Base-by-base conservation (phyloP, 1,140 invertebrate species). In the Lamellibrachia luymesi region DNA sequence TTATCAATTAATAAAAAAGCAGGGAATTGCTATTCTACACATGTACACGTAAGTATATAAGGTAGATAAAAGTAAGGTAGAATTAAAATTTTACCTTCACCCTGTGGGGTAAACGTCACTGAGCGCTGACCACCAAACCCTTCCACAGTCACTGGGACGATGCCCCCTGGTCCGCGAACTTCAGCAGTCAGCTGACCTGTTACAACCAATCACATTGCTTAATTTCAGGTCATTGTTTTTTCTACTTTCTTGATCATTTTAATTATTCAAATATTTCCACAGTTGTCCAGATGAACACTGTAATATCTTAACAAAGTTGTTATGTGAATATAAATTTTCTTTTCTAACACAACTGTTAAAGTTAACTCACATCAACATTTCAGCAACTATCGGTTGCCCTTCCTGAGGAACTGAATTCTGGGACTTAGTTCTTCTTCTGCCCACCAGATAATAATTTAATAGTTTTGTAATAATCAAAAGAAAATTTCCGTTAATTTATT, bases 101-200 rank as follows among this genome's bases (percentile, higher is more conserved):
- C 64, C 64, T 80, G 64, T 80, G 64, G 64, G 64, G 64, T 80
- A 80, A 80, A 80, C 13, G 25, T 80, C 64, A 80, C 64, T 80
- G 64, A 80, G 25, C 17, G 64, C 64, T 10, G 64, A 10, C 64
- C 64, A 94, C 95, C 94, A 94, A 94, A 94, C 91, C 94, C 94
- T 89, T 96, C 95, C 92, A 96, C 90, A 27, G 93, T 93, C 64
- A 93, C 93, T 38, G 92, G 91, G 94, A 93, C 95, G 94, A 51
- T 95, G 90, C 92, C 93, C 6, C 93, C 94, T 50, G 93, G 94
- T 90, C 95, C 92, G 91, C 97, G 96, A 90, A 98, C 97, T 95
- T 98, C 98, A 1, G 97, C 97, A 1, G 97, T 97, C 80, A 98
- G 94, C 95, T 97, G 97, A 95, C 97, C 97, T 97, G 94, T 50